Conservation (phyloP, 2,113 vertebrate species). For the Sinocyclocheilus grahami region DNA sequence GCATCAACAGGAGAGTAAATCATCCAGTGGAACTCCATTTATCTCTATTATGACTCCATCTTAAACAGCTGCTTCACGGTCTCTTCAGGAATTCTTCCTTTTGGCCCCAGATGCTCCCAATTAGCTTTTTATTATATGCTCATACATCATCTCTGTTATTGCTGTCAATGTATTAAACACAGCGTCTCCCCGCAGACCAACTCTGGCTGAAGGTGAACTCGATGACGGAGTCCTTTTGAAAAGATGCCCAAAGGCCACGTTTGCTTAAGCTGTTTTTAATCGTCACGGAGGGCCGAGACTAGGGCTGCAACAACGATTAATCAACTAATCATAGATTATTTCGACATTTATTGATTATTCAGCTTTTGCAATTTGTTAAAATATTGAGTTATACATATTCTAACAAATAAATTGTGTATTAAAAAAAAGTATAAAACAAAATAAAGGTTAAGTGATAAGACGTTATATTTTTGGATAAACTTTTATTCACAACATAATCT, state of each 20-base stretch:
- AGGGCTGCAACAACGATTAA: no score
- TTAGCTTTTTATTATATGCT: constrained; percentile 48
- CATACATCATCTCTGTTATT: constrained; percentile 39
- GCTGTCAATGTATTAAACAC: constrained; percentile 34
- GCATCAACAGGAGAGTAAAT: constrained; percentile 39
- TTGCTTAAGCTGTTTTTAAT: constrained; percentile 3
- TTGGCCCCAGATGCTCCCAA: constrained; percentile 45
- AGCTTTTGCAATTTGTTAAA: no score
- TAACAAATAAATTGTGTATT: no score
- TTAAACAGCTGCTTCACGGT: constrained; percentile 29
- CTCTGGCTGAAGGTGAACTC: constrained; percentile 15
- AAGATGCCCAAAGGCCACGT: constrained; percentile 11
- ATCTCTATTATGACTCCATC: constrained; percentile 10
- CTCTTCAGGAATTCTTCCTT: constrained; percentile 19
- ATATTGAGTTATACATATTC: no score
- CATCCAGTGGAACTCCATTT: constrained; percentile 29
- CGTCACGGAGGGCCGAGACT: not conserved
- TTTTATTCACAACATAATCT: no score
- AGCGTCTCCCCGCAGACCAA: constrained; percentile 14
- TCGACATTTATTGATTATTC: no score
- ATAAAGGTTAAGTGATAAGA: no score
- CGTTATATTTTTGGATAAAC: no score
- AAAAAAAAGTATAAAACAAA: no score
- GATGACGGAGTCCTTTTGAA: not conserved
- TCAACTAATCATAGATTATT: no score